A percentile compares a stretch with the other conserved stretches of the same genome.
Conservation (phyloP, 2,797 vertebrate species). For the Gallinago stenura region DNA sequence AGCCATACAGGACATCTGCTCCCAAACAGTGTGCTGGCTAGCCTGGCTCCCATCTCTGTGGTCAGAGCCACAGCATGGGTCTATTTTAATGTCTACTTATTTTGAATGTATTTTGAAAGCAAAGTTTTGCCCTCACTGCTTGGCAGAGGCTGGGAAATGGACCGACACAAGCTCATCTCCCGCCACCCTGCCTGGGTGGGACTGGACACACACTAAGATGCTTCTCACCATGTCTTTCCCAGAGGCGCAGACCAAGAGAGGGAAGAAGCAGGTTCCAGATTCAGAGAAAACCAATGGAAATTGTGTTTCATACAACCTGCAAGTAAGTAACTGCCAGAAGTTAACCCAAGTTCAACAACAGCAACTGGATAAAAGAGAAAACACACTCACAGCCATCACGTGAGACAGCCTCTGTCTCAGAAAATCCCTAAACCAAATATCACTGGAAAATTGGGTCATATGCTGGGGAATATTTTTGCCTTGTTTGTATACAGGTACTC, state of each 20-base stretch:
- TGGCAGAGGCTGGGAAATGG: not conserved
- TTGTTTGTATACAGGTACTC: not conserved
- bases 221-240: not conserved
- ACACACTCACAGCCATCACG: not conserved
- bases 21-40: not conserved
- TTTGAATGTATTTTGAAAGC: constrained; percentile 40
- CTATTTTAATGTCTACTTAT: constrained; percentile 40
- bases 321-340: not conserved
- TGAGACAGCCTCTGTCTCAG: not conserved
- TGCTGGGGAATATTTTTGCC: not conserved
- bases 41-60: constrained; percentile 34
- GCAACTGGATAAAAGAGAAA: not conserved
- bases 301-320: not conserved
- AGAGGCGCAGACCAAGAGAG: not conserved
- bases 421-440: not conserved
- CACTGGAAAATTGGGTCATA: not conserved
- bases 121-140: constrained; percentile 1
- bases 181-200: not conserved
- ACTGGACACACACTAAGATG: not conserved
- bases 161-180: not conserved
- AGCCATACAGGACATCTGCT: constrained; percentile 21
- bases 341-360: not conserved
- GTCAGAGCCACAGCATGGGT: constrained; percentile 21
- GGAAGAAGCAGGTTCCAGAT: not conserved
- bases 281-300: not conserved